These are phyloP conservation scores for Cardinalis cardinalis DNA, from an alignment of 2,113 vertebrate species.

Conservation along the genomic window DNA sequence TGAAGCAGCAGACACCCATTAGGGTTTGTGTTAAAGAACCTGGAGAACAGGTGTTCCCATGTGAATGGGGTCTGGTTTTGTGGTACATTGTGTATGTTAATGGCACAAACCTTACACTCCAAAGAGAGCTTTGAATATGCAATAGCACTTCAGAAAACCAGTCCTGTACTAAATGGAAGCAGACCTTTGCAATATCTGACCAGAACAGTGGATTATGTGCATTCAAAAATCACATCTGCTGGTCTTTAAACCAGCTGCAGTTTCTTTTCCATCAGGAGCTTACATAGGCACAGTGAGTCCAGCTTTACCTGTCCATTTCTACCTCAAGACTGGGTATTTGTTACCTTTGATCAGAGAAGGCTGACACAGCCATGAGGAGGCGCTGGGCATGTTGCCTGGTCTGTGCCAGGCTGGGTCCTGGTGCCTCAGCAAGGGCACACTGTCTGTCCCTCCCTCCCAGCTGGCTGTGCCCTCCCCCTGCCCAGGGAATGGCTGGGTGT, in stretches of 20 bases:
- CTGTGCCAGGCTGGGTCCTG: rapidly evolving
- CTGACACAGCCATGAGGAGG: not conserved
- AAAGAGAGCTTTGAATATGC: not conserved
- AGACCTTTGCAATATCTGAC: not conserved
- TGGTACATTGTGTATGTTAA: not conserved
- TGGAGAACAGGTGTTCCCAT: not conserved
- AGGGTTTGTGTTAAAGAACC: not conserved
- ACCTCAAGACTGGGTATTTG: not conserved
- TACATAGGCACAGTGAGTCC: rapidly evolving
- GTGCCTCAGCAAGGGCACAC: not conserved
- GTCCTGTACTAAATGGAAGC: not conserved
- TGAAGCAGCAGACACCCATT: not conserved
- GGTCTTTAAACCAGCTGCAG: not conserved
- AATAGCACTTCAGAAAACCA: not conserved
- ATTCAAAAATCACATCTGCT: not conserved
- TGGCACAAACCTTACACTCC: not conserved
- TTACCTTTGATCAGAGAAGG: not conserved
- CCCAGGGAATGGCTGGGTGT: not conserved
- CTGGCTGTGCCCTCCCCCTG: not conserved
- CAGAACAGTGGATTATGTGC: not conserved
- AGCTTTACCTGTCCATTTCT: not conserved
- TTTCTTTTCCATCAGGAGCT: not conserved
- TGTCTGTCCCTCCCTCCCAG: not conserved
- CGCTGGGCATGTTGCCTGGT: not conserved
- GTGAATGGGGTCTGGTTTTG: not conserved